A percentile compares a stretch with the other conserved stretches of the same genome.
These are phyloP conservation scores for Marmota monax DNA, from an alignment of 2,113 vertebrate species.

Conservation along the genomic window DNA sequence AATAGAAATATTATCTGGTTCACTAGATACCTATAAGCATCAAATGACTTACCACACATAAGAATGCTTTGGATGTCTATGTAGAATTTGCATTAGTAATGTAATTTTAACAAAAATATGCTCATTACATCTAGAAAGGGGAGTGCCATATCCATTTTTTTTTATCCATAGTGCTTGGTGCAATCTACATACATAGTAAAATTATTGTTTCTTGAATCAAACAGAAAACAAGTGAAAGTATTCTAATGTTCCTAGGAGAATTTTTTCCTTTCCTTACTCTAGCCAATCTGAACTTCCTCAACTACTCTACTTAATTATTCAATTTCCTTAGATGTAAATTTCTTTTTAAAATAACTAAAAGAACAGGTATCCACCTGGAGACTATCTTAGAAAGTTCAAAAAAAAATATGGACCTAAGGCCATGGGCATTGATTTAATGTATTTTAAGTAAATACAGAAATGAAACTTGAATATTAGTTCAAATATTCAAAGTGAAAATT, in stretches of 20 bases:
- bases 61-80: conserved; percentile 10
- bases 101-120: conserved; percentile 2
- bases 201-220: neutral
- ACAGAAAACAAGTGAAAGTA: neutral
- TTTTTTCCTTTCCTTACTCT: neutral
- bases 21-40: neutral
- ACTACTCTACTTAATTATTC: neutral
- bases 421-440: neutral
- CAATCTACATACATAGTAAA: neutral
- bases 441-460: conserved; percentile 24
- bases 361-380: neutral
- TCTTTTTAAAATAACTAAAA: neutral
- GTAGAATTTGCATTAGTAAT: neutral
- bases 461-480: neutral
- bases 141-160: neutral
- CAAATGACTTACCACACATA: neutral
- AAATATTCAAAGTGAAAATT: neutral
- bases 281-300: neutral
- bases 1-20: conserved; percentile 44
- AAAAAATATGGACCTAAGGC: neutral
- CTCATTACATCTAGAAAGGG: neutral
- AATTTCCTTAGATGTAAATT: neutral
- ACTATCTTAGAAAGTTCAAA: neutral
- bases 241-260: neutral
- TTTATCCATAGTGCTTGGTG: neutral